Percentiles rank a stretch among this genome's conserved stretches.
phyloP scores from a whole-genome alignment of 2,797 vertebrate genomes.

The Sternotherus odoratus region DNA sequence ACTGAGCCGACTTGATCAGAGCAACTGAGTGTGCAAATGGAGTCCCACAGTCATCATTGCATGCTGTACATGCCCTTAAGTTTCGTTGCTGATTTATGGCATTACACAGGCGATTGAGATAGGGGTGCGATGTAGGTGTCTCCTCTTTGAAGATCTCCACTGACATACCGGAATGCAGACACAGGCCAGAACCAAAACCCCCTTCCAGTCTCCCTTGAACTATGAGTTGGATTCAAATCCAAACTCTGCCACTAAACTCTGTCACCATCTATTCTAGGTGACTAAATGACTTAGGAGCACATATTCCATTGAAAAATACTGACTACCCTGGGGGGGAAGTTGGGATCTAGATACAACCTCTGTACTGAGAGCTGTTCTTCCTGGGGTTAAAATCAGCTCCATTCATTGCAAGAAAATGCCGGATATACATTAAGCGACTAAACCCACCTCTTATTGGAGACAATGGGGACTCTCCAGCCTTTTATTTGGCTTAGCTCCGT shows the following conservation, averaged over 20 bases:
- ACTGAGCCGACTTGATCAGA: not conserved
- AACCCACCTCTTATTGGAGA: slow-evolving; percentile 88
- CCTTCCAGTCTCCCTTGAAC: not conserved
- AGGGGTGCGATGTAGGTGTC: not conserved
- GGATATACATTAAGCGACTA: not conserved
- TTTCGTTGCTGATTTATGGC: rapidly evolving
- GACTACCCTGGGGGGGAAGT: not conserved
- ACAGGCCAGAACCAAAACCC: not conserved
- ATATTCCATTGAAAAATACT: not conserved
- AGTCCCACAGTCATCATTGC: not conserved
- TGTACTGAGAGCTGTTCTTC: not conserved
- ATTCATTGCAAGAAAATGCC: not conserved
- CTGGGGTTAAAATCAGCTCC: not conserved
- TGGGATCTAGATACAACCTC: not conserved
- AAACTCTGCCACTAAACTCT: not conserved
- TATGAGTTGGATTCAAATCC: not conserved
- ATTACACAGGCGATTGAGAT: not conserved
- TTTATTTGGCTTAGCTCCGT: slow-evolving; percentile 95
- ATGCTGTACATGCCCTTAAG: not conserved
- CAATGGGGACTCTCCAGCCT: slow-evolving; percentile 89
- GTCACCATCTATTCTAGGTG: not conserved
- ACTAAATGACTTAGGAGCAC: not conserved
- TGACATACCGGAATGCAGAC: not conserved
- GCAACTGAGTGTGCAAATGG: not conserved
- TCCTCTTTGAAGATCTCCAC: not conserved